Percentiles rank a stretch among this genome's conserved stretches.
These are phyloP conservation scores for Diogma glabrata DNA, from an alignment of 2,888 invertebrate species.

Conservation along the genomic window DNA sequence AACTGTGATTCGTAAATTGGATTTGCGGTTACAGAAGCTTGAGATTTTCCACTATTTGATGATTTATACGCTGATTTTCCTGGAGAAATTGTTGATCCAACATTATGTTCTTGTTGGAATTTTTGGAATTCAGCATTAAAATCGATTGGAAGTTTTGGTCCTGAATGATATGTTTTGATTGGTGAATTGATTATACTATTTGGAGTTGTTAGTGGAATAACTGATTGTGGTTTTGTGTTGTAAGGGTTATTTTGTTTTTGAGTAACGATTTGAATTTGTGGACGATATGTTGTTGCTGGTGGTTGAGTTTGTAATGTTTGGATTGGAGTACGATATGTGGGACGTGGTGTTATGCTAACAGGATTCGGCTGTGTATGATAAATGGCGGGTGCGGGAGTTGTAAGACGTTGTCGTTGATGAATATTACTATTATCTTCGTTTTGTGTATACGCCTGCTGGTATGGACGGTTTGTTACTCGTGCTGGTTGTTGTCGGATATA, in stretches of 20 bases:
- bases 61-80: constrained; percentile 20
- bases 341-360: constrained; percentile 49
- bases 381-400: constrained; percentile 37
- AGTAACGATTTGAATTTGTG: constrained; percentile 48
- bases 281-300: constrained; percentile 56
- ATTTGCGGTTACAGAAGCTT: constrained; percentile 33
- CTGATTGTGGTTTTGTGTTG: constrained; percentile 26
- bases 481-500: constrained; percentile 36
- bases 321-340: constrained; percentile 39
- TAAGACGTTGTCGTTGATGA: constrained; percentile 35
- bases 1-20: constrained; percentile 68
- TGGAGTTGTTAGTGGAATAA: constrained; percentile 29
- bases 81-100: constrained; percentile 38
- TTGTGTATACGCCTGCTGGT: constrained; percentile 18
- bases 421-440: constrained; percentile 17
- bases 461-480: constrained; percentile 24
- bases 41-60: constrained; percentile 17
- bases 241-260: constrained; percentile 37
- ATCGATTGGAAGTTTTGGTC: constrained; percentile 37
- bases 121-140: constrained; percentile 66
- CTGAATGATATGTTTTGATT: neutral
- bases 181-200: constrained; percentile 14
- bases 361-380: constrained; percentile 36
- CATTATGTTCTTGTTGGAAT: constrained; percentile 55
- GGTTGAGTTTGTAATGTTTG: constrained; percentile 39